These are phyloP conservation scores for Ardeotis arabs DNA, from an alignment of 2,113 vertebrate species.

Conservation along the genomic window DNA sequence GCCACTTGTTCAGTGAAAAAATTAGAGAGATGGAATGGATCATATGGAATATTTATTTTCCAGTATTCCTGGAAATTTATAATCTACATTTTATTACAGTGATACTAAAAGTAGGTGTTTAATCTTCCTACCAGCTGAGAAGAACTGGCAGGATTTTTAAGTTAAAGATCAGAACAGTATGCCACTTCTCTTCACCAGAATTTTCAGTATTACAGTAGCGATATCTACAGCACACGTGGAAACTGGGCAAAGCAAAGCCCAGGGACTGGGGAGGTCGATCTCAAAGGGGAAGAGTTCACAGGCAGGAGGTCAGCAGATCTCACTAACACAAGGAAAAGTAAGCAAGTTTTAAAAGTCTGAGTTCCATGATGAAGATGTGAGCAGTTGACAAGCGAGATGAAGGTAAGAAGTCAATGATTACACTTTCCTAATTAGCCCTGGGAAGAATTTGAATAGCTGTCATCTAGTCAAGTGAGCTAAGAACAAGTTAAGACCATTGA, in stretches of 20 bases:
- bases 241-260: not conserved
- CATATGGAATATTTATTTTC: not conserved
- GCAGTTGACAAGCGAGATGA: not conserved
- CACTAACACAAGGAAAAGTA: not conserved
- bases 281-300: not conserved
- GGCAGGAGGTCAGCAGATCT: not conserved
- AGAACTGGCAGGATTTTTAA: not conserved
- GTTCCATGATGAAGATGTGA: not conserved
- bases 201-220: not conserved
- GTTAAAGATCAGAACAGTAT: not conserved
- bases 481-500: not conserved
- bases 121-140: not conserved
- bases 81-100: not conserved
- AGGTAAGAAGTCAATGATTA: not conserved
- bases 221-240: not conserved
- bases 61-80: not conserved
- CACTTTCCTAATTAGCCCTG: not conserved
- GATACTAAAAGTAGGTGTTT: not conserved
- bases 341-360: not conserved
- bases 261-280: not conserved
- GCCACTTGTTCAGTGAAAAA: conserved; percentile 3
- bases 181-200: not conserved
- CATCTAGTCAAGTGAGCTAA: not conserved
- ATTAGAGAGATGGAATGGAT: not conserved
- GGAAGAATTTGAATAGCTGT: not conserved